A percentile compares a stretch with the other conserved stretches of the same genome.
Conservation (phyloP, 2,797 vertebrate species). For the Parauchenoglanis ngamensis region DNA sequence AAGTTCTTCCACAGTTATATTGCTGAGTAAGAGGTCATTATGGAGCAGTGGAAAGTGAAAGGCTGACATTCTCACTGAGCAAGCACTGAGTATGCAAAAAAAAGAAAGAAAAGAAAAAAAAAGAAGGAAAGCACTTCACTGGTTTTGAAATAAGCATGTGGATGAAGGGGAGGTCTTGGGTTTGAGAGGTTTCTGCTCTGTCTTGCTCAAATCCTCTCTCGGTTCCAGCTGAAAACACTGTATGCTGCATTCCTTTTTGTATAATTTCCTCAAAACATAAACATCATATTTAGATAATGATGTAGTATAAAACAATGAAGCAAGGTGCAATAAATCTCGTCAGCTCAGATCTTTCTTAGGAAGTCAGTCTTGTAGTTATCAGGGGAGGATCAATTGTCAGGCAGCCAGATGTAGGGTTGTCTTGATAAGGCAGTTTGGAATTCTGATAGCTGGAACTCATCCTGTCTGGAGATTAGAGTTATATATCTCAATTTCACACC, state of each 20-base stretch:
- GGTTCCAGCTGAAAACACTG: background rate
- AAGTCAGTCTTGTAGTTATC: background rate
- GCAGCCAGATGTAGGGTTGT: background rate
- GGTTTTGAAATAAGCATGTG: background rate
- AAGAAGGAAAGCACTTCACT: constrained; percentile 11
- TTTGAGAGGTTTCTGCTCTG: background rate
- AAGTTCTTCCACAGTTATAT: background rate
- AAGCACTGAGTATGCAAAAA: constrained; percentile 34
- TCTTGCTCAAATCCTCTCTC: background rate
- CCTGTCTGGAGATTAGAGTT: background rate
- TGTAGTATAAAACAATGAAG: background rate
- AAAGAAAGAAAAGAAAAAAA: background rate
- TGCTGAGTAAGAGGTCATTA: constrained; percentile 40
- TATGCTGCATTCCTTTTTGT: background rate
- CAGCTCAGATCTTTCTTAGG: background rate
- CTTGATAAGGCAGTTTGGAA: background rate
- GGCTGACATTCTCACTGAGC: constrained; percentile 26
- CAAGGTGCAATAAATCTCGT: background rate
- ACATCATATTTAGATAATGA: background rate
- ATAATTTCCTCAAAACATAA: background rate
- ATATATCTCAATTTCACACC: background rate
- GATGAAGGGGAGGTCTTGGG: background rate
- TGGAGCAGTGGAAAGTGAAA: constrained; percentile 16
- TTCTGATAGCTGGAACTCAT: background rate
- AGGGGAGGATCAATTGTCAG: background rate